These are phyloP conservation scores for Alauda arvensis DNA, from an alignment of 2,797 vertebrate genomes.

Conservation along the genomic window DNA sequence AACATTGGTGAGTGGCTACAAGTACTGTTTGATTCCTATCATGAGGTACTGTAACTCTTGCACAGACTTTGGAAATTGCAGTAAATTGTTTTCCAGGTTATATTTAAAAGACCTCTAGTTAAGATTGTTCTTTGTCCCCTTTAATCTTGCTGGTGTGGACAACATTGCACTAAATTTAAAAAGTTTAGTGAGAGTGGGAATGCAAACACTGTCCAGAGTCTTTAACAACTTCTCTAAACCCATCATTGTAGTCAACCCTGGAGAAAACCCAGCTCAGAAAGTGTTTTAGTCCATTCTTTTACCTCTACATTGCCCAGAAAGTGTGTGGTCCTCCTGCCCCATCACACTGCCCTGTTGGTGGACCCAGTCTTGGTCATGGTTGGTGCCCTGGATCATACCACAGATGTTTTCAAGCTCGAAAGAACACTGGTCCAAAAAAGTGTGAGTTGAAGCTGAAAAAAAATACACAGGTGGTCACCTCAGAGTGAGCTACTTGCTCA, in stretches of 20 bases:
- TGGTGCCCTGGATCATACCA: constrained; percentile 87
- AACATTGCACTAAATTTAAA: background rate
- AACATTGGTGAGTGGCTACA: background rate
- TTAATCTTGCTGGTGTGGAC: background rate
- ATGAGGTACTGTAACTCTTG: background rate
- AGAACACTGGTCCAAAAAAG: constrained; percentile 85
- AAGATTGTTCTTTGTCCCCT: constrained; percentile 10
- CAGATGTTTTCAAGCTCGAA: constrained; percentile 88
- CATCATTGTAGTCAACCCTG: background rate
- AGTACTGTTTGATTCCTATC: background rate
- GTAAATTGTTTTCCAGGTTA: background rate
- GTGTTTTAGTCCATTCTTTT: background rate
- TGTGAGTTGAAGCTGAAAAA: constrained; percentile 78
- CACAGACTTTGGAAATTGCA: background rate
- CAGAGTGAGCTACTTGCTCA: background rate
- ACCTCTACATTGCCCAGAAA: constrained; percentile 83
- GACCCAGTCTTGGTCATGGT: constrained; percentile 81
- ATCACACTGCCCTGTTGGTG: constrained; percentile 59
- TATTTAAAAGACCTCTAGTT: background rate
- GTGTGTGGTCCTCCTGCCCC: constrained; percentile 78
- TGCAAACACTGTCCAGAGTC: background rate
- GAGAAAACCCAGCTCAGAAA: background rate
- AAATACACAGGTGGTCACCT: background rate
- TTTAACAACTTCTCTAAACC: background rate
- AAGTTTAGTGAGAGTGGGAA: background rate